These are phyloP conservation scores for Poicephalus meyeri DNA, from an alignment of 2,113 vertebrate genomes.

Conservation along the genomic window DNA sequence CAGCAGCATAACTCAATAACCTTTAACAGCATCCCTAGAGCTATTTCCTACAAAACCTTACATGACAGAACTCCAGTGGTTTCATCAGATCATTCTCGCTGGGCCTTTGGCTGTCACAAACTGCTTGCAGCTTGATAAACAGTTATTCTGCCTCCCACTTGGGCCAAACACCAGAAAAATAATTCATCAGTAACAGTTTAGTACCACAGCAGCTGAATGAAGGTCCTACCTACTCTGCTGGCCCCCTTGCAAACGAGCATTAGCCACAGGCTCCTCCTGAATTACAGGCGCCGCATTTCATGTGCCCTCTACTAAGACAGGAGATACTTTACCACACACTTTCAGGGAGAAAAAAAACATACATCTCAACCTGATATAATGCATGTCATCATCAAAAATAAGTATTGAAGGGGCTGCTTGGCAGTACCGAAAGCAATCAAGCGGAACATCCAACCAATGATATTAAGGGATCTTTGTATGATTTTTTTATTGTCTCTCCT, in stretches of 20 bases:
- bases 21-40: neutral
- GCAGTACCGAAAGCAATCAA: neutral
- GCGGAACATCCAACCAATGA: neutral
- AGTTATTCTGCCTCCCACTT: neutral
- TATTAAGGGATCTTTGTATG: neutral
- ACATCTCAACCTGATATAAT: neutral
- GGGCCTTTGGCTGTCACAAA: neutral
- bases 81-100: neutral
- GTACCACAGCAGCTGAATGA: neutral
- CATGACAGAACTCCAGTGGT: neutral
- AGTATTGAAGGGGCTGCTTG: neutral
- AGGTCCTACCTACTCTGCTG: neutral
- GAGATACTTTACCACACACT: neutral
- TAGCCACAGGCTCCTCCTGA: neutral
- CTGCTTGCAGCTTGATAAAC: neutral
- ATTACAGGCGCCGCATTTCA: neutral
- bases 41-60: neutral
- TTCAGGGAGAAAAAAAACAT: neutral
- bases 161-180: neutral
- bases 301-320: neutral
- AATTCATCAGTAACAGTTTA: neutral
- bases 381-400: neutral
- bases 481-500: neutral
- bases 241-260: neutral
- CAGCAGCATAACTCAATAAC: neutral